Conservation (phyloP, 2,113 vertebrate species). For the Leuciscus idus region DNA sequence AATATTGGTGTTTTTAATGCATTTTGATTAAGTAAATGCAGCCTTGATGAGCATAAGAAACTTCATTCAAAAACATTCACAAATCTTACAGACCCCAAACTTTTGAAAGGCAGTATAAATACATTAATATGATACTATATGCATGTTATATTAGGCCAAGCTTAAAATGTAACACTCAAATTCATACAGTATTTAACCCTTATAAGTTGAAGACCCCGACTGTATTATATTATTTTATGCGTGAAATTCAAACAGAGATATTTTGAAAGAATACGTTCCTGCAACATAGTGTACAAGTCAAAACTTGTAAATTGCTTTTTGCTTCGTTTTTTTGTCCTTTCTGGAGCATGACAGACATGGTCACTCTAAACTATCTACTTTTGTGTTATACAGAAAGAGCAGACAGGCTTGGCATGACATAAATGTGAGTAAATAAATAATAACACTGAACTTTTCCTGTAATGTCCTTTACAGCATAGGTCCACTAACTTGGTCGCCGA, state of each 20-base stretch:
- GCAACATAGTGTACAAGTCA: not conserved
- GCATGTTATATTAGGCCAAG: not conserved
- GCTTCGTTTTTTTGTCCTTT: not conserved
- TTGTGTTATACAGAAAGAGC: not conserved
- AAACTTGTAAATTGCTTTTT: not conserved
- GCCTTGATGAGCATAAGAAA: not conserved
- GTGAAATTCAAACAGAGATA: not conserved
- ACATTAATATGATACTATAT: not conserved
- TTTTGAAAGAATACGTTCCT: not conserved
- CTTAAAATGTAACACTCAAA: not conserved
- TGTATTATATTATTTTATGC: no score
- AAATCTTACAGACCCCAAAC: not conserved
- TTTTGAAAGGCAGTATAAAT: not conserved
- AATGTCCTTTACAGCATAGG: not conserved
- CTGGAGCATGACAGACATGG: not conserved
- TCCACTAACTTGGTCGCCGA: not conserved
- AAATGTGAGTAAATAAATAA: not conserved
- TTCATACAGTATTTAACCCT: not conserved
- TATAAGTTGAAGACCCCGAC: not conserved
- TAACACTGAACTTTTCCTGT: slow-evolving; percentile 4
- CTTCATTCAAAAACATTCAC: not conserved
- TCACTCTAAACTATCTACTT: not conserved
- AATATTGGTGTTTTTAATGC: not conserved
- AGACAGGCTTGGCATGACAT: not conserved
- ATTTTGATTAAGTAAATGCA: not conserved